A percentile compares a stretch with the other conserved stretches of the same genome.
phyloP scores from a whole-genome alignment of 2,113 vertebrate species.

The Balaeniceps rex region DNA sequence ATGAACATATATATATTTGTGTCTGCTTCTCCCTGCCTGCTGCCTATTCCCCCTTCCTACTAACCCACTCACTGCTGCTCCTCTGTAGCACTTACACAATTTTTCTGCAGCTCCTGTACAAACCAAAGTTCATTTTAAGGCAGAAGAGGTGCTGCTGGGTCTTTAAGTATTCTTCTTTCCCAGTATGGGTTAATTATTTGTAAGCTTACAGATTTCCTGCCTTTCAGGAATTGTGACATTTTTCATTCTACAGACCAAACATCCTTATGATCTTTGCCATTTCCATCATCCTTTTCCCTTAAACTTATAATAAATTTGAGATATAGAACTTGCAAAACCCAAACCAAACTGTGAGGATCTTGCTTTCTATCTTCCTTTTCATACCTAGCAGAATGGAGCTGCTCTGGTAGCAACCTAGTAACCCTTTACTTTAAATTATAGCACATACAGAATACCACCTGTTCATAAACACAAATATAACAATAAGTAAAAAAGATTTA shows the following conservation, averaged over 20 bases:
- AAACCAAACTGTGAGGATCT: neutral
- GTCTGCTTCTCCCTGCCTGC: neutral
- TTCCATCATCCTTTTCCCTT: neutral
- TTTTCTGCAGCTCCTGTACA: neutral
- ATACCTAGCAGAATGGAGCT: neutral
- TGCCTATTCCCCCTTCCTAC: neutral
- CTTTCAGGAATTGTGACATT: neutral
- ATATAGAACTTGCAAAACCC: neutral
- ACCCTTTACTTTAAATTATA: neutral
- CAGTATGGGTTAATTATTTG: neutral
- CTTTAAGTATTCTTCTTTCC: neutral
- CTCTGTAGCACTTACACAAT: neutral
- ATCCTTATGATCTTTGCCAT: neutral
- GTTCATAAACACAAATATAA: neutral
- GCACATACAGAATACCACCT: neutral
- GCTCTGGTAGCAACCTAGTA: neutral
- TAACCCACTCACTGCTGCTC: neutral
- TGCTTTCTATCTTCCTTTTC: neutral
- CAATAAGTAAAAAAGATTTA: neutral
- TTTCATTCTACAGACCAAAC: neutral
- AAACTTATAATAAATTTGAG: neutral
- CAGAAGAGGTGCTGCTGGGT: neutral
- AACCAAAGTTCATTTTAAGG: neutral
- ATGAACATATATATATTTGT: neutral
- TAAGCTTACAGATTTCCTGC: neutral